Evolutionary conservation across 2,797 vertebrate species (phyloP), one percentile per base, ranked within the genome.

Genomic region (Potorous gilbertii): DNA sequence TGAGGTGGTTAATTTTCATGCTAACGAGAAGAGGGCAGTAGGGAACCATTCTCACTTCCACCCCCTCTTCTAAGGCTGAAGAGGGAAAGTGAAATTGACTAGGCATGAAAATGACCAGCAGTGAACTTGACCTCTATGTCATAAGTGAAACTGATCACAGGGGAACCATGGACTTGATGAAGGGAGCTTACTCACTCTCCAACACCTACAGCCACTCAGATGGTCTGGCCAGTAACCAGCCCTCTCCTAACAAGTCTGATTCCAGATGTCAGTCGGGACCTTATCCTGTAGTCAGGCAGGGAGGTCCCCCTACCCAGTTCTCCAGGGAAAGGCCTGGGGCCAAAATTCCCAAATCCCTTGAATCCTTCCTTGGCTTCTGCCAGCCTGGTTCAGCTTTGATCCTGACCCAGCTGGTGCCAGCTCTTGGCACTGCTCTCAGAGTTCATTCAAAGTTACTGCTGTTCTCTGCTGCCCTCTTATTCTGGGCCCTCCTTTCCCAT

Each of bases 101-200:
- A 16, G 0, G 56, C 74, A 95, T 96, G 96, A 98, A 96, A 90
- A 91, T 24, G 28, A 96, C 96, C 96, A 97, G 97, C 96, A 96
- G 97, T 94, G 96, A 96, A 96, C 92, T 96, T 96, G 96, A 97
- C 97, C 97, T 96, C 92, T 46, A 95, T 97, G 95, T 97, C 95
- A 97, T 56, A 95, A 97, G 96, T 95, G 59, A 97, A 96, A 97
- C 96, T 98, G 96, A 98, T 96, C 97, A 96, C 97, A 91, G 89
- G 96, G 95, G 95, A 96, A 59, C 94, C 90, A 91, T 95, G 74
- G 93, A 92, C 94, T 95, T 34, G 87, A 24, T 94, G 90, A 93
- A 94, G 92, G 92, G 62, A 90, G 94, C 52, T 50, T 96, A 96
- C 97, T 96, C 94, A 52, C 87, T 91, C 96, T 96, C 89, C 0